Conservation (phyloP, 2,113 vertebrate species). For the Tursiops truncatus region DNA sequence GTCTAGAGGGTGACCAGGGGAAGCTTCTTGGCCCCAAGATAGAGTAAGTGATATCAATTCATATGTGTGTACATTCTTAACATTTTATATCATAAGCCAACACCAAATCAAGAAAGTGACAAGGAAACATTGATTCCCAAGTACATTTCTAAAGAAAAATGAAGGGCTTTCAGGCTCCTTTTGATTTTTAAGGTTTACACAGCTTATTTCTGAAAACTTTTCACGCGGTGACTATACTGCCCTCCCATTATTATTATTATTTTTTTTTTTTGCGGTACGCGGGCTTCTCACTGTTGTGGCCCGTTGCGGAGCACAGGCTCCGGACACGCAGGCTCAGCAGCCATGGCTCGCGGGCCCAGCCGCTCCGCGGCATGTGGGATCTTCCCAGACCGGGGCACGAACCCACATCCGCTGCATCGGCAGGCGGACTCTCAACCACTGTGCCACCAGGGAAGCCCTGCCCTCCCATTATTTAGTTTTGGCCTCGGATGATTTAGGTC, state of each 20-base stretch:
- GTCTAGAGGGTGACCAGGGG: not conserved
- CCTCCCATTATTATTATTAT: not conserved
- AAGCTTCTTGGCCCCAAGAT: not conserved
- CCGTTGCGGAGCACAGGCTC: no score
- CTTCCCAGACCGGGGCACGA: no score
- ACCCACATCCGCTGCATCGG: no score
- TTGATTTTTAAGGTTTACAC: not conserved
- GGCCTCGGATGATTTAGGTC: not conserved
- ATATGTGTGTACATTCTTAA: not conserved
- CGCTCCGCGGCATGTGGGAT: no score
- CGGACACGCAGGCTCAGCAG: no score
- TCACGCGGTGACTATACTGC: not conserved
- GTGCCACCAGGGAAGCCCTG: not conserved
- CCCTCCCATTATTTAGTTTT: not conserved
- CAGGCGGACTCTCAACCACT: no score
- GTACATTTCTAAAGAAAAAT: not conserved
- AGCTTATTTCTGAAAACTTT: constrained; percentile 15
- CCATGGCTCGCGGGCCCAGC: no score
- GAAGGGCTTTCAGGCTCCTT: not conserved
- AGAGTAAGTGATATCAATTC: not conserved
- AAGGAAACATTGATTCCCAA: not conserved
- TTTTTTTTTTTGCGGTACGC: no score
- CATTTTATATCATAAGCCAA: not conserved
- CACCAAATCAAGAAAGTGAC: not conserved
- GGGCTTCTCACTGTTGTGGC: no score